Base-by-base conservation (phyloP, 2,113 vertebrate species). In the Festucalex cinctus region DNA sequence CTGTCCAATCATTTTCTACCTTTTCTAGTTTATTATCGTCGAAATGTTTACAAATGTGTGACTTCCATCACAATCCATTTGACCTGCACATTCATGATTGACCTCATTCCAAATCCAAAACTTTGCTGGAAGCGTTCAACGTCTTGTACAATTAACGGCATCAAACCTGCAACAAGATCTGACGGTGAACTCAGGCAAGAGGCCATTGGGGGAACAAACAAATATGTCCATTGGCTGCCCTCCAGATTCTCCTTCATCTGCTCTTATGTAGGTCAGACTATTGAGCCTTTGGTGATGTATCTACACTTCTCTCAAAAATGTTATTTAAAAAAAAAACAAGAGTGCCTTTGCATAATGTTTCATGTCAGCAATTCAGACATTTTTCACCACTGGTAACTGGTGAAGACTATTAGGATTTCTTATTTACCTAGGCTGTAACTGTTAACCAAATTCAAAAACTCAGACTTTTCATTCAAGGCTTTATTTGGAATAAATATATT, bases 401-500 rank as follows among this genome's bases (percentile, higher is more conserved):
- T 13, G 14, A 6, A 44, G 43, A 46, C 43, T 17, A 17, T 46
- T 46, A 46, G 43, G 16, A 16, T 46, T 46, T 46, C 43, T 46
- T 14, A 17, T 46, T 46, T 5, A 17, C 16, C 16, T 2, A 32
- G 28, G 28, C 28, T 46, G 14, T 12, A 41, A 41, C 39, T 41
- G 39, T 20, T 16, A 36, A 3, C 16, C 1, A 60, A 60, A 36
- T 36, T 6, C 1, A 60, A 35, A 60, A 9, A 12, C 1, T 1
- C 1, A 6, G 67, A 62, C 37, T 66, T 28, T 88, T 83, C 71
- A 66, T 84, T 83, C 77, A 86, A 85, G 80, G 80, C 86, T 91
- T 92, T 91, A 93, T 91, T 88, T 88, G 89, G 91, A 92, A 91
- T 92, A 91, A 91, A 91, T 92, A 91, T 84, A 86, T 81, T 77